These are phyloP conservation scores for Blastobasis lacticolella DNA, from an alignment of 2,888 invertebrate genomes.

Conservation along the genomic window DNA sequence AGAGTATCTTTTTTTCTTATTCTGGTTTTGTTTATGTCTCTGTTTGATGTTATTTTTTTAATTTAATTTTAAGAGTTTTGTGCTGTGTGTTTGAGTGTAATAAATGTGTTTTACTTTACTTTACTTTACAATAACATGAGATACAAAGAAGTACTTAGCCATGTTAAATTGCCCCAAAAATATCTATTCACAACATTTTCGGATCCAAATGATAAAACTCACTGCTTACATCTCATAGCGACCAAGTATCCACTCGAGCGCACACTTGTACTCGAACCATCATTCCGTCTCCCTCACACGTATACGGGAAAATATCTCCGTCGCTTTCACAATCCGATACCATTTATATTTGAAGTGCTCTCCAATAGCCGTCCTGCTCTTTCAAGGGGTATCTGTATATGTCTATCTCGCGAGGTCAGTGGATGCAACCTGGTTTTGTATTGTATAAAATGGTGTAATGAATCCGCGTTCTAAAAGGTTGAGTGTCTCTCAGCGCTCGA, in stretches of 20 bases:
- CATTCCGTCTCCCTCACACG: constrained; percentile 25
- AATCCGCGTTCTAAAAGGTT: constrained; percentile 6
- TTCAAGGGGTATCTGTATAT: constrained; percentile 22
- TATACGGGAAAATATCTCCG: not conserved
- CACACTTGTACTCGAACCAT: constrained; percentile 15
- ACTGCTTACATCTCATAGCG: not conserved
- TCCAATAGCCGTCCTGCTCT: constrained; percentile 36
- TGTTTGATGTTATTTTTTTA: no score
- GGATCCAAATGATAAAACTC: no score
- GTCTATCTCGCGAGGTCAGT: constrained; percentile 46
- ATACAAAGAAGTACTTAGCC: no score
- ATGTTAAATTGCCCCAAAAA: no score
- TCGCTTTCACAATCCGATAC: constrained; percentile 46
- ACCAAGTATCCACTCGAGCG: not conserved
- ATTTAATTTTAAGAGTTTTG: no score
- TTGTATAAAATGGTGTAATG: constrained; percentile 43
- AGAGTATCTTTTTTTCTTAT: no score
- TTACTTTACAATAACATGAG: no score
- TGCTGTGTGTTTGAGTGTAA: no score
- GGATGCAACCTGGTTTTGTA: constrained; percentile 54
- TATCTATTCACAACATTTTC: no score
- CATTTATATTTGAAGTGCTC: constrained; percentile 65
- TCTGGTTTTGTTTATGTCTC: no score
- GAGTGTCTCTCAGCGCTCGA: not conserved
- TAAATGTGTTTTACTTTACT: no score